A percentile compares a stretch with the other conserved stretches of the same genome.
Conservation (phyloP, 64 coral and sea anemone species). For the Dendronephthya gigantea region DNA sequence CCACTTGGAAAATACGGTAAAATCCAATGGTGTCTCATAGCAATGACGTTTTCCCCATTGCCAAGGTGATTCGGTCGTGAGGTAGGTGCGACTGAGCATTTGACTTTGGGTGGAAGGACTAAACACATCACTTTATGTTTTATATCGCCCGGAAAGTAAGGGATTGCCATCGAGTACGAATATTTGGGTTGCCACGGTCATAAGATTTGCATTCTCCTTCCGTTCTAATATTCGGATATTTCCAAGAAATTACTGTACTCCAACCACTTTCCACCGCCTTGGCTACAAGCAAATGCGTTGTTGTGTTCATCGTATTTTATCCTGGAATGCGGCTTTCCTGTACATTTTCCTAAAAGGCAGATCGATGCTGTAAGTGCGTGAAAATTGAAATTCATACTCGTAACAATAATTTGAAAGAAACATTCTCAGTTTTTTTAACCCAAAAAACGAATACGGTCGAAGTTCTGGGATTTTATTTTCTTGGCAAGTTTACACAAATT, state of each 20-base stretch:
- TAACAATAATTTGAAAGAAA: too few species aligned
- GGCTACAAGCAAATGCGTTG: constrained; percentile 47
- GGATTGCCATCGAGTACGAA: too few species aligned
- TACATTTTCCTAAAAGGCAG: constrained; percentile 83
- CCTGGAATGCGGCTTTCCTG: not conserved
- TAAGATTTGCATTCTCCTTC: constrained; percentile 32
- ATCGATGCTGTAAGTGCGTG: too few species aligned
- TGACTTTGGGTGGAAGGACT: constrained; percentile 40
- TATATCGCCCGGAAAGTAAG: too few species aligned
- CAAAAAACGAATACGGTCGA: too few species aligned
- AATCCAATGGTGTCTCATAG: constrained; percentile 69
- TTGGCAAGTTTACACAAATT: too few species aligned
- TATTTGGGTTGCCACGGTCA: too few species aligned
- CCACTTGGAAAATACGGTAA: constrained; percentile 72
- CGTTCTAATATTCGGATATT: not conserved
- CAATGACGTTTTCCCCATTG: constrained; percentile 49
- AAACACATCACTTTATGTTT: constrained; percentile 20
- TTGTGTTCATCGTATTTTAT: constrained; percentile 37
- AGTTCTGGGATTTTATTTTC: too few species aligned
- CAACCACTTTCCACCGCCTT: constrained; percentile 58
- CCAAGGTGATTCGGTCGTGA: constrained; percentile 90
- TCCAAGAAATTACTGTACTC: constrained; percentile 74
- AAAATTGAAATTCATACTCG: too few species aligned
- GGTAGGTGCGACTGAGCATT: constrained; percentile 56
- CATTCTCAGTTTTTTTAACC: too few species aligned